phyloP scores from a whole-genome alignment of 2,113 vertebrate genomes.

The Astatoreochromis straeleni region DNA sequence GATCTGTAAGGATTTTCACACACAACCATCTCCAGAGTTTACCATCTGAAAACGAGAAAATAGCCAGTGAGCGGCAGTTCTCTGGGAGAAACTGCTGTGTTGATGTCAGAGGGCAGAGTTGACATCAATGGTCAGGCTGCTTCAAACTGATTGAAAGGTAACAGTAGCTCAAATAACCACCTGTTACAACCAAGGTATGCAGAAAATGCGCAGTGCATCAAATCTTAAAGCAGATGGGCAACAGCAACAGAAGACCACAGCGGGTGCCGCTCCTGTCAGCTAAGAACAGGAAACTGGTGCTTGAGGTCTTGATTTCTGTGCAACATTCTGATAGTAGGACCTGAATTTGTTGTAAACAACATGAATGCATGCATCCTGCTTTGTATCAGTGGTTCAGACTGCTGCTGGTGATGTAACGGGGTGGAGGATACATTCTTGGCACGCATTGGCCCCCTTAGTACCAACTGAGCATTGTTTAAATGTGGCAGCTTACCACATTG shows the following conservation, averaged over 20 bases:
- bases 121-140: background rate
- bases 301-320: background rate
- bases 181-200: background rate
- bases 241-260: background rate
- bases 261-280: accelerated
- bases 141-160: background rate
- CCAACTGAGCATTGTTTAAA: background rate
- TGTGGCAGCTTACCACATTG: background rate
- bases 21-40: background rate
- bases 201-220: background rate
- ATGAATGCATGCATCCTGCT: background rate
- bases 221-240: background rate
- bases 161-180: background rate
- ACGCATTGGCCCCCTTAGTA: accelerated
- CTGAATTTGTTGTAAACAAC: accelerated
- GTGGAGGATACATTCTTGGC: background rate
- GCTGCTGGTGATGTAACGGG: background rate
- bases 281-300: background rate
- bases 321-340: background rate
- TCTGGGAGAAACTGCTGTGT: background rate
- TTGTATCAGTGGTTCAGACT: background rate
- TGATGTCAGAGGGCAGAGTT: background rate
- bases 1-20: background rate
- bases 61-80: background rate
- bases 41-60: accelerated